A percentile compares a stretch with the other conserved stretches of the same genome.
Conservation (phyloP, 2,888 invertebrate genomes). For the Encarsia formosa region DNA sequence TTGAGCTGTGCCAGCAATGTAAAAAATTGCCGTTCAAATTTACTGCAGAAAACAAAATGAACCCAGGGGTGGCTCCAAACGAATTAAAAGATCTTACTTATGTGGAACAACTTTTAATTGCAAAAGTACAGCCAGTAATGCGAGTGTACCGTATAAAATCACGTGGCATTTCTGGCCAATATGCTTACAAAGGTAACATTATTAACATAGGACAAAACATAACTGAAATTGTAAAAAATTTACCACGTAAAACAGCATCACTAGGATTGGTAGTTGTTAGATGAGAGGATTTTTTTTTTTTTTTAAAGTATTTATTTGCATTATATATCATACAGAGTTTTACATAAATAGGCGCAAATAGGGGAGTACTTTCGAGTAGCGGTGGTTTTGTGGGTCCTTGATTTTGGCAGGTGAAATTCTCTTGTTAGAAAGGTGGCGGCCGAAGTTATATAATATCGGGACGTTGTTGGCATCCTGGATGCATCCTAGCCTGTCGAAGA, state of each 20-base stretch:
- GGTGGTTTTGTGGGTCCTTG: too few species aligned
- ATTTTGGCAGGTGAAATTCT: too few species aligned
- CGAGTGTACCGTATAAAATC: slow-evolving; percentile 7
- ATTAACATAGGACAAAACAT: background rate
- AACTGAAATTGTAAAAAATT: background rate
- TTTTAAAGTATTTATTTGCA: too few species aligned
- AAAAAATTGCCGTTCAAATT: background rate
- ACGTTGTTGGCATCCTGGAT: too few species aligned
- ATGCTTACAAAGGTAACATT: background rate
- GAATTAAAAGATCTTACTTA: slow-evolving; percentile 3
- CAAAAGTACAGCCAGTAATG: slow-evolving; percentile 7
- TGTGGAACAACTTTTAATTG: slow-evolving; percentile 5
- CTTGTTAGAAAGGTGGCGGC: too few species aligned
- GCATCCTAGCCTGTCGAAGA: too few species aligned
- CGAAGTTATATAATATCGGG: too few species aligned
- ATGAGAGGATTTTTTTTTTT: too few species aligned
- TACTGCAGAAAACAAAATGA: background rate
- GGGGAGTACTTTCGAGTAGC: too few species aligned
- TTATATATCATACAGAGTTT: too few species aligned
- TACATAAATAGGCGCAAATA: too few species aligned
- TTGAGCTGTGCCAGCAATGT: too few species aligned
- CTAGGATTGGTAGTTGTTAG: background rate
- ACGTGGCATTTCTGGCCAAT: background rate
- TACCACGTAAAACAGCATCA: background rate
- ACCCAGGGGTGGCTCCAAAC: background rate